Base-by-base conservation (phyloP, 2,113 vertebrate species). In the Gnathonemus longibarbis region DNA sequence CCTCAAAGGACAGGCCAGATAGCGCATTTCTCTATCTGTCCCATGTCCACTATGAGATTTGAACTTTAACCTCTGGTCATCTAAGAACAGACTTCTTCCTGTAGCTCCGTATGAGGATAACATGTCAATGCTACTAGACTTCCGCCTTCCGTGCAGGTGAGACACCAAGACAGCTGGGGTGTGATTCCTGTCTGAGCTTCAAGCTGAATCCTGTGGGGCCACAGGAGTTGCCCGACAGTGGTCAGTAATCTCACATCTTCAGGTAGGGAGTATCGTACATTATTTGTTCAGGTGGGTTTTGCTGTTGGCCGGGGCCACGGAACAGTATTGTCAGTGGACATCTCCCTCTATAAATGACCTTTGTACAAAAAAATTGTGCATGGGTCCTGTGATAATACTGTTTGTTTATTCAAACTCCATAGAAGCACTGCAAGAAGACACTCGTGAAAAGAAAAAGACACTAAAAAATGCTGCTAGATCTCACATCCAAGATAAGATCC, bases 261-360 rank as follows among this genome's bases (percentile, higher is more conserved):
- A 11, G 83, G 45, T 15, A 83, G 83, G 83, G 39, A 90, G 88
- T 87, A 92, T 88, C 87, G 17, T 39, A 88, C 92, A 90, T 87
- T 96, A 95, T 96, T 96, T 95, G 95, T 91, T 94, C 95, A 96
- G 96, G 95, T 96, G 96, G 94, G 94, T 92, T 91, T 92, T 91
- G 48, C 93, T 93, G 91, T 91, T 93, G 95, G 94, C 95, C 94
- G 94, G 93, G 94, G 94, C 93, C 92, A 90, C 92, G 89, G 90
- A 93, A 93, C 93, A 94, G 93, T 93, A 95, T 92, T 95, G 91
- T 92, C 92, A 95, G 92, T 92, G 93, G 93, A 92, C 89, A 80
- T 92, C 94, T 94, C 91, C 90, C 92, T 94, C 91, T 93, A 92
- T 92, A 92, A 88, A 94, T 92, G 93, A 93, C 91, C 89, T 93